Base-by-base conservation (phyloP, 1,140 invertebrate genomes). In the Drosophila sechellia region DNA sequence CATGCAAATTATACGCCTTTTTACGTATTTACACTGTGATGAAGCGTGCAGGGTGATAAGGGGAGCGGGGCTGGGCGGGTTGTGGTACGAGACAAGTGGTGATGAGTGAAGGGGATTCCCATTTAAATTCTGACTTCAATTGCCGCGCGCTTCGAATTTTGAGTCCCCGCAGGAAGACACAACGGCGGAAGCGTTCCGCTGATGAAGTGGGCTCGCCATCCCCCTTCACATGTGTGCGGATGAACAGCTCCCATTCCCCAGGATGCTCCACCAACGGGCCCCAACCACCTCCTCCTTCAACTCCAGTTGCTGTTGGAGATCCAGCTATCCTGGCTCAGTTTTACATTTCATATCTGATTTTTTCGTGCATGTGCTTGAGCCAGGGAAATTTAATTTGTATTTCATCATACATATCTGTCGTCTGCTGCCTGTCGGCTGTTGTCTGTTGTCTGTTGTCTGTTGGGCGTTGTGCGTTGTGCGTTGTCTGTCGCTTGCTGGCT, bases 271-370 rank as follows among this genome's bases (percentile, higher is more conserved):
- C 13, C 12, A 13, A 22, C 20, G 3, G 20, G 20, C 20, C 3
- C 37, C 37, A 39, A 4, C 35, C 35, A 37, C 42, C 11, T 11
- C 17, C 22, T 17, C 20, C 12, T 15, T 1, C 17, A 20, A 0
- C 3, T 17, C 15, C 31, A 31, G 31, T 31, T 10, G 31, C 31
- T 31, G 31, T 2, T 31, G 31, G 39, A n/a, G n/a, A 42, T 17
- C 48, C 46, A 31, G 46, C 15, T 45, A 75, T 77, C 81, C 52
- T 22, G 35, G 13, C 37, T 59, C 59, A 63, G 78, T 68, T 86
- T 86, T 86, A 83, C 81, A 87, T 87, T 86, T 86, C 83, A 87
- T 83, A 87, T 87, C 83, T 87, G 81, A 85, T 87, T 85, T 83
- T 80, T 78, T 72, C 40, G 55, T 72, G 77, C 73, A 54, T 56